Base-by-base conservation (phyloP, 2,888 invertebrate genomes). In the Hypsopygia costalis region DNA sequence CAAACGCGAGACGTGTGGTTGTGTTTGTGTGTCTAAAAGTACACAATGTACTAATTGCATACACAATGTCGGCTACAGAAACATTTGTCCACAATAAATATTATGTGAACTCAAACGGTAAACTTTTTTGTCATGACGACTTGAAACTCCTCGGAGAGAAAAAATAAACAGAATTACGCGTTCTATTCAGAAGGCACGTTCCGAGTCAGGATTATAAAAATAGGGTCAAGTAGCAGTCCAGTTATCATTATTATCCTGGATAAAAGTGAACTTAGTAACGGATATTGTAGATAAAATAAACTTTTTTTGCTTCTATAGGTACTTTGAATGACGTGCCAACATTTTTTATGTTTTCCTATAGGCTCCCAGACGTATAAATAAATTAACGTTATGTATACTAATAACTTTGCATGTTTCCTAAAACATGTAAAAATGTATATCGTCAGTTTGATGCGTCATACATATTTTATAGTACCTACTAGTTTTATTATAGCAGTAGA, bases 161-260 rank as follows among this genome's bases (percentile, higher is more conserved):
- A 78, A 77, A 72, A 77, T 85, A 81, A 87, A 87, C 71, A 87
- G 55, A 76, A 86, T 86, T 79, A 85, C 71, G 70, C 67, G 75
- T 62, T 48, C 79, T 76, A 86, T 87, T 87, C 80, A 85, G 32
- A 29, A 60, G 48, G 72, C 78, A 76, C 81, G 77, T 66, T 79
- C 76, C 69, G 66, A 58, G 52, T 52, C 61, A 55, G 62, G 63
- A 60, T 55, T 50, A 49, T 51, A 48, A 65, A 60, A 65, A 60
- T 52, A 52, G 46, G 58, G 60, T 60, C 60, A 55, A 57, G 58
- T 37, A 36, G 27, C 8, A 33, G 39, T 36, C 30, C 36, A 33
- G 40, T 44, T 35, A 40, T 44, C 7, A 32, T 25, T 7, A 31
- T 25, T 7, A 31, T 38, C 38, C 32, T 38, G 32, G 9, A 22